Base-by-base conservation (phyloP, 1,140 invertebrate species). In the Aphidius ervi region DNA sequence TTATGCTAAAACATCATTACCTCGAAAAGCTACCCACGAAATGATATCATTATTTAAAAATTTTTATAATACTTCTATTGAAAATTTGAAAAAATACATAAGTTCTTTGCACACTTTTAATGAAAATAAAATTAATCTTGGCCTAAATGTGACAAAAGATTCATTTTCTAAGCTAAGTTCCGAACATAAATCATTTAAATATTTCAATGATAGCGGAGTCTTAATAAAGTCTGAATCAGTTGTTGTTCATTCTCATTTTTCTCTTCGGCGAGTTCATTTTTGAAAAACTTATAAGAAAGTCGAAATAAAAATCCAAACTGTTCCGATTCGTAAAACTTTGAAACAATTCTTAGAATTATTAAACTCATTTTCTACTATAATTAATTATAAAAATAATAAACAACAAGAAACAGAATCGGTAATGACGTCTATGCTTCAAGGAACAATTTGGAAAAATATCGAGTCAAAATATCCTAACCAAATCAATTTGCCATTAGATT, bases 401-500 rank as follows among this genome's bases (percentile, higher is more conserved):
- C 9, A 60, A 37, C 42, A 31, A 52, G 20, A 53, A 46, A 41
- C 48, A 5, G 49, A 60, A 42, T 23, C 43, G 52, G 23, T 45
- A 20, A 53, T 53, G 9, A 53, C 58, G 8, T 23, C 48, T 50
- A 63, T 59, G 41, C 8, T 63, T 4, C 64, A 68, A 58, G 63
- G 62, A 23, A 37, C 39, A 39, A 46, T 59, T 23, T 68, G 60
- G 62, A 20, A 46, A 59, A 56, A 47, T 39, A 66, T 59, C 10
- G 45, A 59, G 23, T 9, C 40, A n/a, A 43, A 46, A 40, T 63
- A 52, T 49, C 9, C 47, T 5, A 43, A 56, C n/a, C 42, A 63
- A 62, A 52, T 63, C n/a, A 46, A 67, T 10, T 46, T 70, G 5
- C 65, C 69, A 48, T 42, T 69, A 8, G 39, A 58, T 10, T 5